Base-by-base conservation (phyloP, 2,888 invertebrate species). In the Temnothorax ravouxi region DNA sequence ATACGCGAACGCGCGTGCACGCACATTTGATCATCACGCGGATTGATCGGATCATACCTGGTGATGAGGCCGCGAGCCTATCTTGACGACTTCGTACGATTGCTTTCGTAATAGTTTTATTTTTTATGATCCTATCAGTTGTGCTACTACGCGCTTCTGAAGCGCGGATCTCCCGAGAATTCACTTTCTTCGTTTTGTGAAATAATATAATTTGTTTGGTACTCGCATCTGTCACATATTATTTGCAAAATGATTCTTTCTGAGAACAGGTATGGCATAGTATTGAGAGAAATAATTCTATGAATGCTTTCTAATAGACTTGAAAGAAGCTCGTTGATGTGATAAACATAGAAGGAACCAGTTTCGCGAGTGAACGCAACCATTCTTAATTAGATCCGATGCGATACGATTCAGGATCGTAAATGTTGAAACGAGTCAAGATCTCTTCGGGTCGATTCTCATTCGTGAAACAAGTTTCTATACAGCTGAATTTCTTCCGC, bases 371-470 rank as follows among this genome's bases (percentile, higher is more conserved):
- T 34, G 11, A 38, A 56, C 66, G 80, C 67, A 66, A 80, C 59
- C 25, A 61, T 82, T 87, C 87, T 88, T 88, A 87, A 89, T 89
- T 88, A 88, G 76, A 87, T 84, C 74, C 62, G 75, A 76, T 59
- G 75, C 59, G 85, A 83, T 83, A 69, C 67, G 85, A 86, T 71
- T 87, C 88, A 77, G 76, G 34, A 41, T 86, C 83, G 86, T 67
- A 83, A 83, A 83, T 76, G 59, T 61, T 54, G 80, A 61, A 56
- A 81, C 74, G 62, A 74, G 81, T 66, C 61, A 52, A 47, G 66
- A 25, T 18, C 34, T 61, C 67, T 18, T 56, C 61, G 61, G 71
- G 61, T 67, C 41, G 80, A 72, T 59, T 66, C 62, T 67, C 66
- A 84, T 79, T 84, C 38, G 85, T 67, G 74, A 84, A 82, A 77